Percentiles rank a stretch among this genome's conserved stretches.
phyloP scores from a whole-genome alignment of 2,113 vertebrate genomes.

The Thermophis baileyi region DNA sequence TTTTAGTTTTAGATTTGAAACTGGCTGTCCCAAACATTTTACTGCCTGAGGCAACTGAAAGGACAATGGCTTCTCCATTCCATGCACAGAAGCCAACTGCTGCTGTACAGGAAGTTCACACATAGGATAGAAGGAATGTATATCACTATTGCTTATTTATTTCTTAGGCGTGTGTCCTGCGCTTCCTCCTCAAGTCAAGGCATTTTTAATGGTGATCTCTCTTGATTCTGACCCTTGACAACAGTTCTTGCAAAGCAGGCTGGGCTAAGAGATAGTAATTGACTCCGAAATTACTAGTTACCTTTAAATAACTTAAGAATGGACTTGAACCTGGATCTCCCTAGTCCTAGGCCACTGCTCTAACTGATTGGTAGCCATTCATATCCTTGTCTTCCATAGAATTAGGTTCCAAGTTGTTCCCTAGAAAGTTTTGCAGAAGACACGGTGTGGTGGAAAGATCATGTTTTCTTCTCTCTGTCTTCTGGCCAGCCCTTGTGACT shows the following conservation, averaged over 20 bases:
- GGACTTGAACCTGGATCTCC: not conserved
- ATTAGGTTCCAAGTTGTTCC: not conserved
- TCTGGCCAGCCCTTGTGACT: not conserved
- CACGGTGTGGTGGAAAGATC: not conserved
- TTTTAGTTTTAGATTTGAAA: not conserved
- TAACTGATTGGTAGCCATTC: not conserved
- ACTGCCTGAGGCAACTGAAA: not conserved
- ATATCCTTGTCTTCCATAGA: not conserved
- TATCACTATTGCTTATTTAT: not conserved
- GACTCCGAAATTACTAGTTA: not conserved
- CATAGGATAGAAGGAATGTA: not conserved
- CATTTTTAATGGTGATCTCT: not conserved
- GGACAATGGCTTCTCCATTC: not conserved
- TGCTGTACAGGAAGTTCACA: not conserved
- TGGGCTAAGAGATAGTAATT: not conserved
- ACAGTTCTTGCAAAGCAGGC: not conserved
- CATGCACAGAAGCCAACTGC: not conserved
- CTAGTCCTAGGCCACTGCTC: not conserved
- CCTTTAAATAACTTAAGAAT: not conserved
- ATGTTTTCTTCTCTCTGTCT: not conserved
- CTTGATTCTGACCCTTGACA: not conserved
- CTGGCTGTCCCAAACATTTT: not conserved
- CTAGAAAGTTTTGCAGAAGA: not conserved
- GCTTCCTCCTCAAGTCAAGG: not conserved
- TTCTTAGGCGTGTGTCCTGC: not conserved